Evolutionary conservation across 2,113 vertebrate species (phyloP), one percentile per base, ranked within the genome.

Genomic region (Macroglossus sobrinus): DNA sequence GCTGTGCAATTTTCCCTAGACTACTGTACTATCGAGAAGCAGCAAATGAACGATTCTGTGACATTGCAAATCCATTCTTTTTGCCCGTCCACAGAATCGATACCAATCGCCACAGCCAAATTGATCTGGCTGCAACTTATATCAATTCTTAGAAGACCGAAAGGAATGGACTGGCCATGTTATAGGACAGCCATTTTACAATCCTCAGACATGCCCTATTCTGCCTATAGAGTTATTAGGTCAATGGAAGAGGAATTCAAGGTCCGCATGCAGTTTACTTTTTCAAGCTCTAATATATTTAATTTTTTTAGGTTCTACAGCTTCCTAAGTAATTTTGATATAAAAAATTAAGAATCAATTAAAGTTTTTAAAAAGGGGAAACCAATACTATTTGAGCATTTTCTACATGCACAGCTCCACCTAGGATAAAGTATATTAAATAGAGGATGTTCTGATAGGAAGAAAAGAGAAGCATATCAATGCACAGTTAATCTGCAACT

Each of bases 51-150:
- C 89, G 91, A 86, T 82, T 94, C 47, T 3, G 11, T 93, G 89
- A 95, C 93, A 86, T 75, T 61, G 85, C 68, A 85, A 96, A 95
- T 89, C 55, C 88, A 97, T 97, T 94, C 66, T 78, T 93, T 96
- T 91, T 95, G 47, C 72, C 72, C 2, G 1, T 95, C 91, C 79
- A 93, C 91, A 94, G 93, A 94, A 94, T 97, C 89, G 3, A 96
- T 98, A 96, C 71, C 89, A 95, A 95, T 98, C 0, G 18, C 96
- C 94, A 97, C 81, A 94, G 91, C 72, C 91, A 94, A 95, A 97
- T 93, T 95, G 85, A 97, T 96, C 97, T 94, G 85, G 76, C 94
- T 85, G 21, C 76, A 94, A 86, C 68, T 82, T 71, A 69, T 87
- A 95, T 95, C 85, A 91, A 91, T 97, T 95, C 89, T 96, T 91